Conservation (phyloP, 2,113 vertebrate species). For the Poicephalus gulielmi region DNA sequence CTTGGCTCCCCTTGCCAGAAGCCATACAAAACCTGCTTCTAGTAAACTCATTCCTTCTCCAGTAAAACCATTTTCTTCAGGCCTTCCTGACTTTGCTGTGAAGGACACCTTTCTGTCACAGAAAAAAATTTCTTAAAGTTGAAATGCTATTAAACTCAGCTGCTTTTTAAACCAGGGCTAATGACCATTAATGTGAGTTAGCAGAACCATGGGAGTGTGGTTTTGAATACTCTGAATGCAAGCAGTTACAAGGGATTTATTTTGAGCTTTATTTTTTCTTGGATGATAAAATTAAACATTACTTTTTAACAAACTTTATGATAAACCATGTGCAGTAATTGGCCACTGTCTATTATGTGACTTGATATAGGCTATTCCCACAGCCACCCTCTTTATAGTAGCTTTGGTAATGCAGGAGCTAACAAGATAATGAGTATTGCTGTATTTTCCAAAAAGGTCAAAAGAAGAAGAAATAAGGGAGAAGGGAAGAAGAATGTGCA, state of each 20-base stretch:
- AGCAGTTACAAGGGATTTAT: neutral
- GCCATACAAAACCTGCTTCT: neutral
- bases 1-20: neutral
- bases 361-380: neutral
- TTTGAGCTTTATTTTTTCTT: constrained; percentile 7
- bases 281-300: neutral
- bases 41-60: neutral
- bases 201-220: neutral
- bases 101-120: neutral
- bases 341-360: neutral
- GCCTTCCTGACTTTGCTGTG: neutral
- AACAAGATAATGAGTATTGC: neutral
- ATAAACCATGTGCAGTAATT: neutral
- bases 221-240: neutral
- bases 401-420: neutral
- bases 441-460: constrained; percentile 16
- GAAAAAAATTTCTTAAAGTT: neutral
- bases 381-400: neutral
- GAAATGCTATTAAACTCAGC: neutral
- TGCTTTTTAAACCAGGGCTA: neutral
- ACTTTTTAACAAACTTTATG: neutral
- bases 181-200: neutral
- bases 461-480: constrained; percentile 14
- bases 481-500: constrained; percentile 1
- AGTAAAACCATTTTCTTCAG: neutral